Evolutionary conservation across 2,797 vertebrate genomes (phyloP).

Genomic region (Alfaro cultratus): DNA sequence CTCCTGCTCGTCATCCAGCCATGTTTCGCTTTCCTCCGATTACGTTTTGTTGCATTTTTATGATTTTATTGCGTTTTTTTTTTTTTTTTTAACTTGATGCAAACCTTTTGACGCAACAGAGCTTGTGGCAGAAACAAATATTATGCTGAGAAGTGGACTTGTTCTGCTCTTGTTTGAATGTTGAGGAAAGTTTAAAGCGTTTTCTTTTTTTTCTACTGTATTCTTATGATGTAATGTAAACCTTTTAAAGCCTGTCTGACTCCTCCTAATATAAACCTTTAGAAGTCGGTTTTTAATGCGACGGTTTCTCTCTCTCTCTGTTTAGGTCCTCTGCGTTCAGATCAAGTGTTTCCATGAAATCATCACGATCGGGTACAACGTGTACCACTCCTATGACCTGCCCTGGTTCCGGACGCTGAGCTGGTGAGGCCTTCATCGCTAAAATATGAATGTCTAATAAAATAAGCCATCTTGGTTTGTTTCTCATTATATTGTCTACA

Average conservation of each 20-base stretch:
- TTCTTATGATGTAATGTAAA: neutral
- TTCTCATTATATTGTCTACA: constrained; percentile 34
- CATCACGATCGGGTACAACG: constrained; percentile 96
- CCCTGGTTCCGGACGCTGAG: constrained; percentile 98
- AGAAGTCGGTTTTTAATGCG: neutral
- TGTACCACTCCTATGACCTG: constrained; percentile 94
- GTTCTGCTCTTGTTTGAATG: neutral
- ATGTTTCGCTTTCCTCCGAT: neutral
- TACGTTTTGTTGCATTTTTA: neutral
- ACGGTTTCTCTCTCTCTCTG: constrained; percentile 33
- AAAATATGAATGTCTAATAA: neutral
- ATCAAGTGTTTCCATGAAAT: constrained; percentile 99
- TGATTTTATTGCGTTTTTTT: neutral
- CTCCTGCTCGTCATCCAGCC: neutral
- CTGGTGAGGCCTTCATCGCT: constrained; percentile 85
- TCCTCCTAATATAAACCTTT: constrained; percentile 21
- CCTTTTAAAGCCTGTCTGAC: neutral
- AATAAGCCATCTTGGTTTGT: neutral
- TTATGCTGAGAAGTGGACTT: neutral
- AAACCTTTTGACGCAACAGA: neutral
- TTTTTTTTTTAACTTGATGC: neutral
- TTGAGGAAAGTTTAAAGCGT: neutral
- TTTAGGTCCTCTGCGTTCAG: constrained; percentile 96
- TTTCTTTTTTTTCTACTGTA: neutral
- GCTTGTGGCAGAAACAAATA: neutral